Evolutionary conservation across 2,888 invertebrate species (phyloP).

Genomic region (Euplagia quadripunctaria): DNA sequence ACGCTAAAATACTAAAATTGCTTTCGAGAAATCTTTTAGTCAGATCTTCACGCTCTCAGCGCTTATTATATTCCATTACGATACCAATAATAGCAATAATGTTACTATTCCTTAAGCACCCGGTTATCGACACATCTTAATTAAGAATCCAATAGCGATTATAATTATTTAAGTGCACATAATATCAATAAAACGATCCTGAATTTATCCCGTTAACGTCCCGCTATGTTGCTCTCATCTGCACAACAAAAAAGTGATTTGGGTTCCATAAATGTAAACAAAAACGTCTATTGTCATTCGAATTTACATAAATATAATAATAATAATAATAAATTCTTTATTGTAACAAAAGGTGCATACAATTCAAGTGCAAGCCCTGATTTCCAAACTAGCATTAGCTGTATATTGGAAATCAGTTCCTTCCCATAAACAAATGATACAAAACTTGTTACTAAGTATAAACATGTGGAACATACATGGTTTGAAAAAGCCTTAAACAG

Average conservation of each 20-base stretch:
- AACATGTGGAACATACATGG: no score
- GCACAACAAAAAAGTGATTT: background rate
- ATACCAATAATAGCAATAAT: constrained; percentile 81
- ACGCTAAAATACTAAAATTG: constrained; percentile 85
- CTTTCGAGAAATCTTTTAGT: constrained; percentile 82
- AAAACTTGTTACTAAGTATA: no score
- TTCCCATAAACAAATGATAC: no score
- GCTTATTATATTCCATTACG: constrained; percentile 85
- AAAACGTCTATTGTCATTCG: background rate
- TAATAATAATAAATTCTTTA: no score
- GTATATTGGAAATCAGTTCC: no score
- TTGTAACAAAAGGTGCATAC: no score
- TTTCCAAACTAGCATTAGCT: no score
- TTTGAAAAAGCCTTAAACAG: no score
- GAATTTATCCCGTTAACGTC: constrained; percentile 37
- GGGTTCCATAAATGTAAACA: background rate
- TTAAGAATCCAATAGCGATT: constrained; percentile 63
- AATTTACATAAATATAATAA: background rate
- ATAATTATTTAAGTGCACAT: constrained; percentile 44
- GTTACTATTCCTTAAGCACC: constrained; percentile 68
- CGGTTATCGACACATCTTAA: constrained; percentile 68
- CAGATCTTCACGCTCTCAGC: constrained; percentile 84
- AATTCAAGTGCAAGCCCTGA: no score
- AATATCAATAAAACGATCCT: constrained; percentile 49
- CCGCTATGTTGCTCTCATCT: constrained; percentile 12